Conservation (phyloP, 2,113 vertebrate genomes). For the Dryoscopus gambensis region DNA sequence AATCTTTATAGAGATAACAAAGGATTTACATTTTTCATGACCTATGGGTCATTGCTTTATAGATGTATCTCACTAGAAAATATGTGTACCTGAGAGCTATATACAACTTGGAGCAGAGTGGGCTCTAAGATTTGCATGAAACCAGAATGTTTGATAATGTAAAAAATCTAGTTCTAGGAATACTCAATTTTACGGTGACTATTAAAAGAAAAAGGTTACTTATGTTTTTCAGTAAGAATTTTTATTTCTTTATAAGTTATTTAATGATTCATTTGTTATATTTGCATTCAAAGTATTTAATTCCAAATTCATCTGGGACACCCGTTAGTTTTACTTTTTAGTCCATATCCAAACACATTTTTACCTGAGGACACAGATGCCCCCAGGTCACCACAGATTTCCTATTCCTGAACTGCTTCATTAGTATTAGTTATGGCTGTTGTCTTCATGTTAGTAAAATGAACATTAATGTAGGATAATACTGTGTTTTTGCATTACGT, state of each 20-base stretch:
- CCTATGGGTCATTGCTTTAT: background rate
- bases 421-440: background rate
- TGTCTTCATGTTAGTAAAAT: background rate
- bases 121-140: background rate
- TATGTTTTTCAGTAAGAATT: background rate
- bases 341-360: background rate
- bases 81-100: background rate
- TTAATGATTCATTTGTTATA: background rate
- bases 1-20: background rate
- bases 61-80: background rate
- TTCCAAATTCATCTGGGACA: background rate
- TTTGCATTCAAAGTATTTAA: background rate
- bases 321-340: background rate
- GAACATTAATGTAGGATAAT: background rate
- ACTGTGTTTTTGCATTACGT: background rate
- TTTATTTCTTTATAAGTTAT: background rate
- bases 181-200: background rate
- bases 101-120: background rate
- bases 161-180: background rate
- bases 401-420: background rate
- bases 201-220: background rate
- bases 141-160: background rate
- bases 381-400: background rate
- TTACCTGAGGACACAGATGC: background rate
- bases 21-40: background rate